A percentile compares a stretch with the other conserved stretches of the same genome.
These are phyloP conservation scores for Dichetophora obliterata DNA, from an alignment of 2,888 invertebrate genomes.

Conservation along the genomic window DNA sequence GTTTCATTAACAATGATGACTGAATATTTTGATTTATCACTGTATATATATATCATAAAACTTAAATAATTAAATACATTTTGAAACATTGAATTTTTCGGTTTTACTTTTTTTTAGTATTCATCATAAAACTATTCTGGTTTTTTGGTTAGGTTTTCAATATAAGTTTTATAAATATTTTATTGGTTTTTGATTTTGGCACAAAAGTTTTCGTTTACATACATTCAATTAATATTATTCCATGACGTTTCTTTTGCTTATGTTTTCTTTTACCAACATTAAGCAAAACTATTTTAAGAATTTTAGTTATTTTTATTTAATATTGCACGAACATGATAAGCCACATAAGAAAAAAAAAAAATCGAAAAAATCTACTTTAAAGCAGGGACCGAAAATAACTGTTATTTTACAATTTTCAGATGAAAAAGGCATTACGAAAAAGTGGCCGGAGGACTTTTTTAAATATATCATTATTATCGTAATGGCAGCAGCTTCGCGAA, in stretches of 20 bases:
- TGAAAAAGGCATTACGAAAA: no score
- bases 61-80: neutral
- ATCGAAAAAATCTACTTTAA: no score
- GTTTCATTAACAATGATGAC: no score
- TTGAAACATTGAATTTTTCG: neutral
- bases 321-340: no score
- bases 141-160: neutral
- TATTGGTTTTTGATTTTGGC: slow-evolving; percentile 28
- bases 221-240: neutral
- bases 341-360: no score
- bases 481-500: no score
- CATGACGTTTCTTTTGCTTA: neutral
- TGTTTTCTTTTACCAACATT: neutral
- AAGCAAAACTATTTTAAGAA: neutral
- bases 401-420: no score
- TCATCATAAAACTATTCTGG: neutral
- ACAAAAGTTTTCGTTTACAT: slow-evolving; percentile 27
- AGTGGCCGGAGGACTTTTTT: no score
- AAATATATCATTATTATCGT: no score
- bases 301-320: neutral
- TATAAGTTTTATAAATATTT: neutral
- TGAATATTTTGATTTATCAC: no score
- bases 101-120: neutral
- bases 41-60: neutral
- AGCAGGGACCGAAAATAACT: no score